Evolutionary conservation across 2,113 vertebrate genomes (phyloP), one percentile per base, ranked within the genome.

Genomic region (Rhinogobius similis): DNA sequence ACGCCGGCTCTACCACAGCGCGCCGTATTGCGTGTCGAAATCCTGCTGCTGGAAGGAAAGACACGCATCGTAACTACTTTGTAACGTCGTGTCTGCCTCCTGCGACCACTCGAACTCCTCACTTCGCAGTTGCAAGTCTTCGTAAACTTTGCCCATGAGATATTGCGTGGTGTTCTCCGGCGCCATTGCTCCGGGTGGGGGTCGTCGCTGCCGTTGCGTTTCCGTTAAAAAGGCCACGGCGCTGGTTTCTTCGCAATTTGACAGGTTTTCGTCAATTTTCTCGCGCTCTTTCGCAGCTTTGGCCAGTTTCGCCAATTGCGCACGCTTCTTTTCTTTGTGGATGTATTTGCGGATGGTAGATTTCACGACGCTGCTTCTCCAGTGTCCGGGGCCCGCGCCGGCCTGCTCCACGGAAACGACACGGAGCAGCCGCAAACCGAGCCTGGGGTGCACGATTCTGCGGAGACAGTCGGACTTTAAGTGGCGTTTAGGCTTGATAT

Each of bases 131-230:
- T 8, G 32, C 71, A 87, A 5, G 26, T 93, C 92, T 1, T 79
- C 79, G 7, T 93, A 93, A 23, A 76, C 87, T 0, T 85, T 68
- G 24, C 70, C 62, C 90, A 94, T 94, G 2, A 94, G 48, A 74
- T 93, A 94, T 70, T 94, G 92, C 1, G 92, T 93, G 0, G 92
- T 93, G 87, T 93, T 92, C 5, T 18, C 26, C 10, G 90, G 89
- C 66, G 90, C 90, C 90, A 87, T 92, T 27, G 84, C 78, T 0
- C 87, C 83, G 0, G 55, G 9, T 2, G 69, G 73, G 1, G 10
- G 9, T 2, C 65, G 75, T 1, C 3, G 77, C 5, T 13, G 16
- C 0, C 1, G 23, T 13, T 1, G 1, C 14, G n/a, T n/a, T n/a
- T 36, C 2, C 32, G 3, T 5, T 3, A 8, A 36, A 5, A n/a